Base-by-base conservation (phyloP, 64 coral and sea anemone genomes). In the Montipora foliosa region DNA sequence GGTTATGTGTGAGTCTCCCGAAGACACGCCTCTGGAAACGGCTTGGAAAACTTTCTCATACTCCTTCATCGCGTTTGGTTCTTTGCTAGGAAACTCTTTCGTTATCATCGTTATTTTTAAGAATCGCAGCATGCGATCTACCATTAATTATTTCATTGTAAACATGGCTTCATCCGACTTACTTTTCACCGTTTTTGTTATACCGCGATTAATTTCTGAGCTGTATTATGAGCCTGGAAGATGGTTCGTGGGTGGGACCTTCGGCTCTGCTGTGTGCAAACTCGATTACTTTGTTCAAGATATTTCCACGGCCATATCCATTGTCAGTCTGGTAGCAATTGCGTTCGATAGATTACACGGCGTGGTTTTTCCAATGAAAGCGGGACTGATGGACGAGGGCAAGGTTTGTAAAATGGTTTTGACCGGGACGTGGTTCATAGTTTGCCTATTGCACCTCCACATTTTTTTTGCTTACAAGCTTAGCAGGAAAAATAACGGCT, bases 321-420 rank as follows among this genome's bases (percentile, higher is more conserved):
- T 94, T 53, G 45, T 89, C 52, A 94, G 92, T 45, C 68, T 94
- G 50, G 66, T 82, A 0, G 92, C 81, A 3, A 94, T 89, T 8
- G 87, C 87, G 0, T 5, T 89, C 49, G 92, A 94, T 12, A 64
- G 92, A 16, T 94, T 94, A 45, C 80, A 94, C 47, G 92, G 77
- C 1, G 81, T 94, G 59, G 77, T 94, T 14, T 94, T 72, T 70
- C 87, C 92, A 14, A 61, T 94, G 87, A 83, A 89, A 50, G 44
- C 75, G 4, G 48, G 48, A 24, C 24, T 74, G 2, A 94, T 83
- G 25, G 70, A 74, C n/a, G 9, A 47, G 15, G 70, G 47, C 12
- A 75, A 11, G 50, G n/a, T 70, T 24, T 79, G 73, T 14, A n/a
- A 20, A 6, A 44, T 82, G 5, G 61, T 77, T 75, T 46, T 81